Percentiles rank a stretch among this genome's conserved stretches.
Evolutionary conservation across 1,140 invertebrate genomes (phyloP).

Genomic region (Aradophagus sp.): DNA sequence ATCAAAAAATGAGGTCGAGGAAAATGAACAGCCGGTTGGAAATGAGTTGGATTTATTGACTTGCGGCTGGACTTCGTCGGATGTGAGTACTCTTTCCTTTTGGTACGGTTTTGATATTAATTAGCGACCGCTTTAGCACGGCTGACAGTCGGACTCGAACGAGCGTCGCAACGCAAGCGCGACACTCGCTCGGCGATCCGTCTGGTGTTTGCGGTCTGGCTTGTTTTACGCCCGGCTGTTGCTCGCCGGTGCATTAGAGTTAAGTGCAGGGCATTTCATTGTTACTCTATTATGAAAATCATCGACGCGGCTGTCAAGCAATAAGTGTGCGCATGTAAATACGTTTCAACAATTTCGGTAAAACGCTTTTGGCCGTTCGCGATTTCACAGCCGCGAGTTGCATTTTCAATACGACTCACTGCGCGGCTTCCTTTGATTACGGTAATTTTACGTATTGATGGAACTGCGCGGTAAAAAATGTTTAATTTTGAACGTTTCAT

Average conservation of each 20-base stretch:
- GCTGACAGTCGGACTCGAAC: conserved; percentile 8
- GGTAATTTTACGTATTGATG: too few relatives aligned
- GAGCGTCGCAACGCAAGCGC: conserved; percentile 19
- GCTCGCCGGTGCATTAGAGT: conserved; percentile 57
- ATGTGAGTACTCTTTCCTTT: too few relatives aligned
- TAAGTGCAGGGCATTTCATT: conserved; percentile 57
- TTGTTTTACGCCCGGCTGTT: conserved; percentile 31
- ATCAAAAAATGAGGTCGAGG: too few relatives aligned
- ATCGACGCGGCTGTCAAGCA: conserved; percentile 39
- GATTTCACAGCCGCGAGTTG: not conserved
- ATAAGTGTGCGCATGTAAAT: conserved; percentile 24
- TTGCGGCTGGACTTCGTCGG: too few relatives aligned
- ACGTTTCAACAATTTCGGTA: conserved; percentile 25
- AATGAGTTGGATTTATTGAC: conserved; percentile 7
- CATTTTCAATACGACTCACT: not conserved
- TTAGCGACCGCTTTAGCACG: conserved; percentile 24
- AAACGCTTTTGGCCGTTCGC: conserved; percentile 14
- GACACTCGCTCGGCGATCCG: conserved; percentile 14
- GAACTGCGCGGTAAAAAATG: too few relatives aligned
- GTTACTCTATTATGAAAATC: conserved; percentile 65
- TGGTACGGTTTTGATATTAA: conserved; percentile 51
- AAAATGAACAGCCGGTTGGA: conserved; percentile 9
- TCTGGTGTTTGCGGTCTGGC: conserved; percentile 43
- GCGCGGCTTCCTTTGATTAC: too few relatives aligned
- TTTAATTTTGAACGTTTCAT: too few relatives aligned